Base-by-base conservation (phyloP, 2,888 invertebrate species). In the Mythimna lalbum region DNA sequence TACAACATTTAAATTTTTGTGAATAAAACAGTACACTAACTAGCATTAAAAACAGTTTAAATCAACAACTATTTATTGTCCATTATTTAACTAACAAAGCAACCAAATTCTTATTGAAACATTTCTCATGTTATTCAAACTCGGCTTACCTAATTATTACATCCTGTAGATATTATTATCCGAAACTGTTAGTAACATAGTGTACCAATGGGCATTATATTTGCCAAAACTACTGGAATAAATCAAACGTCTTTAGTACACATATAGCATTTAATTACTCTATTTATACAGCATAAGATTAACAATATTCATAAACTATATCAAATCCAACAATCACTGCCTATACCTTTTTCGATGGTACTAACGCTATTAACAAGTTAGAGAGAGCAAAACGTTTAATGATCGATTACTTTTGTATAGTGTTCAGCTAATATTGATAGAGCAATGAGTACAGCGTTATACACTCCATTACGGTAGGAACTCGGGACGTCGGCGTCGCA, bases 231-330 rank as follows among this genome's bases (percentile, higher is more conserved):
- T 94, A 93, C 89, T 92, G 93, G 91, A 93, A 92, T 91, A 94
- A 96, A 95, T 94, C 90, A 95, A 95, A 95, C 92, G 88, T 93
- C 88, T 90, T 91, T 83, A 89, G 82, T 95, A 95, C 96, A 96
- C 95, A 94, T 95, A 95, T 95, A 96, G 96, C 95, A 93, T 96
- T 96, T 96, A 96, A 95, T 96, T 94, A 95, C 83, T 93, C 95
- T 96, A 95, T 96, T 96, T 96, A 94, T 96, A 96, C 95, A 96
- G 95, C 95, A 95, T 95, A 94, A 94, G 93, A 93, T 95, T 96
- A 96, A 96, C 96, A 95, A 94, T 96, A 95, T 95, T 94, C 92
- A 95, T 96, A 96, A 94, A 96, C 96, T 96, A 95, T 96, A 94
- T 95, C 96, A 96, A 95, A 96, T 96, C 96, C 96, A 96, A 96